Evolutionary conservation across 2,797 vertebrate species (phyloP), one percentile per base, ranked within the genome.

Genomic region (Chiroxiphia lanceolata): DNA sequence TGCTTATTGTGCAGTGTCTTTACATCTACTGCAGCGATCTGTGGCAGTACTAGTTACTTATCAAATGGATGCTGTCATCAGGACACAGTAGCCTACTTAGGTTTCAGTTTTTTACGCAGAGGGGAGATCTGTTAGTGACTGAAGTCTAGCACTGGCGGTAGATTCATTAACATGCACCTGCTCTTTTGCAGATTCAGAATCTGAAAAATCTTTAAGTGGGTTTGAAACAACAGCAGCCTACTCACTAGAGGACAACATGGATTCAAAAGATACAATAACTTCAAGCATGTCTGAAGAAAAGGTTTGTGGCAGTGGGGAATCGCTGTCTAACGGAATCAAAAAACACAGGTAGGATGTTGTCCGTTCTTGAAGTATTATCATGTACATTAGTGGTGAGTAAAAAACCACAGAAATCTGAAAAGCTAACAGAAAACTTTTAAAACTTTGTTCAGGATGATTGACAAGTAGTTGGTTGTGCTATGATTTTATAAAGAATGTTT

Each of bases 271-370:
- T 68, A 91, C 97, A 57, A 98, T 97, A 91, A 97, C 97, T 57
- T 83, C 95, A 96, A 97, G 98, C 89, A 98, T 99, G 99, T 98
- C 99, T 47, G 98, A 98, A 98, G 98, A 98, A 82, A 98, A 98
- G 96, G 98, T 98, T 91, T 98, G 98, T 97, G 98, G 98, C 91
- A 98, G 98, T 93, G 98, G 97, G 93, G 98, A 98, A 67, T 95
- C 96, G 57, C 98, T 99, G 94, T 97, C 98, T 97, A 99, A 99
- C 12, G 99, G 99, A 96, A 98, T 99, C 97, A 98, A 99, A 97
- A 99, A 98, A 60, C 98, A 99, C 98, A 99, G 99, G 99, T 99
- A 98, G 97, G 98, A 78, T 53, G 79, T 68, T 91, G n/a, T 33
- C 36, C 21, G 0, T 72, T 93, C 61, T 78, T 74, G 11, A 51